These are phyloP conservation scores for Tyrannus savana DNA, from an alignment of 2,113 vertebrate genomes.

Conservation along the genomic window DNA sequence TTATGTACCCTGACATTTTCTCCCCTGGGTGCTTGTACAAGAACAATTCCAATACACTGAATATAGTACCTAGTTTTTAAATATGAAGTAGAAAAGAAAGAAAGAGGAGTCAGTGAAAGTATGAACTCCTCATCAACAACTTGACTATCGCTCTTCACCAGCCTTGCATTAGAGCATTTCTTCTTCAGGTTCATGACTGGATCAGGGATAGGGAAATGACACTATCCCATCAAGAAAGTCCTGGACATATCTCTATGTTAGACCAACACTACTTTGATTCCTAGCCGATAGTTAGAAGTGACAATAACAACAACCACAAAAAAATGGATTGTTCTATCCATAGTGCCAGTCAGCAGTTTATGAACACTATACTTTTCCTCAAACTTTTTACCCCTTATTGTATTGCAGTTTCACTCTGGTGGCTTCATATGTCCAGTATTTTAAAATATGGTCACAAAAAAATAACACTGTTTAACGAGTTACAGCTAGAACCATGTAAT, in stretches of 20 bases:
- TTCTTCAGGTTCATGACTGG: background rate
- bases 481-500: background rate
- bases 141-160: background rate
- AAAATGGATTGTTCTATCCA: background rate
- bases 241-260: background rate
- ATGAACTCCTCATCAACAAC: background rate
- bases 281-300: background rate
- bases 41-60: background rate
- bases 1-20: background rate
- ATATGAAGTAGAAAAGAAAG: background rate
- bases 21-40: background rate
- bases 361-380: constrained; percentile 3
- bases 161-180: background rate
- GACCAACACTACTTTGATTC: background rate
- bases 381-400: constrained; percentile 22
- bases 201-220: background rate
- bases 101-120: background rate
- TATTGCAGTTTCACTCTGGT: background rate
- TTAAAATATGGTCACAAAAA: background rate
- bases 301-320: background rate
- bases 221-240: background rate
- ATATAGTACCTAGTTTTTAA: background rate
- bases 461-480: constrained; percentile 17
- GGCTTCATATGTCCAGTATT: constrained; percentile 32
- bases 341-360: constrained; percentile 48